Evolutionary conservation across 2,797 vertebrate genomes (phyloP).

Genomic region (Triplophysa yarkandensis): DNA sequence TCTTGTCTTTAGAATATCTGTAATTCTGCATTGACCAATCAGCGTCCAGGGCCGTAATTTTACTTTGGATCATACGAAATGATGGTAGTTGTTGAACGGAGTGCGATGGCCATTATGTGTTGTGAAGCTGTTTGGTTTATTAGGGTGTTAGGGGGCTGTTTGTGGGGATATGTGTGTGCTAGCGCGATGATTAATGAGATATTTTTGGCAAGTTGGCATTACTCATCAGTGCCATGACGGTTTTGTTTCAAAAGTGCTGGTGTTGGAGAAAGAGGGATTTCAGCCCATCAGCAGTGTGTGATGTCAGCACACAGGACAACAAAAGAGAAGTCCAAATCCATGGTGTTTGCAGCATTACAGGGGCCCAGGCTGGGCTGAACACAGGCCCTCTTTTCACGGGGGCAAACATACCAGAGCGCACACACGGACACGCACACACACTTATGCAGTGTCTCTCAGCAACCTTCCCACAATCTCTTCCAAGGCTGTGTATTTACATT

Average conservation of each 20-base stretch:
- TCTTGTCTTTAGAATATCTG: neutral
- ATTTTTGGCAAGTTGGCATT: slow-evolving; percentile 84
- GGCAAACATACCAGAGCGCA: slow-evolving; percentile 59
- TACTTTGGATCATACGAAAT: neutral
- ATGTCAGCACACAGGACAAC: slow-evolving; percentile 83
- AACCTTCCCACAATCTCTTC: slow-evolving; percentile 1
- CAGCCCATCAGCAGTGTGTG: slow-evolving; percentile 85
- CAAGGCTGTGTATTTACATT: neutral
- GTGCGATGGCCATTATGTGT: slow-evolving; percentile 18
- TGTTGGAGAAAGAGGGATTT: slow-evolving; percentile 84
- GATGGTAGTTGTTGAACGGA: neutral
- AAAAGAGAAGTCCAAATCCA: slow-evolving; percentile 76
- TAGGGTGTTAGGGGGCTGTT: slow-evolving; percentile 11
- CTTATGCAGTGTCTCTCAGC: slow-evolving; percentile 20
- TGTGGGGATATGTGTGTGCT: slow-evolving; percentile 38
- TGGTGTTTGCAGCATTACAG: slow-evolving; percentile 74
- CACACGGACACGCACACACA: slow-evolving; percentile 24
- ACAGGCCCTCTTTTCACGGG: slow-evolving; percentile 71
- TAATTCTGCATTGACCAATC: neutral
- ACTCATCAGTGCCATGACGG: slow-evolving; percentile 78
- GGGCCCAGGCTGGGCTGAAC: slow-evolving; percentile 75
- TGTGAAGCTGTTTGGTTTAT: neutral
- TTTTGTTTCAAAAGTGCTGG: slow-evolving; percentile 91
- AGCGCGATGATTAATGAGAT: slow-evolving; percentile 59
- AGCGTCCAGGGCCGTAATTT: neutral